Percentiles rank a stretch among this genome's conserved stretches.
Conservation (phyloP, 2,888 invertebrate genomes). For the Dromius quadrimaculatus region DNA sequence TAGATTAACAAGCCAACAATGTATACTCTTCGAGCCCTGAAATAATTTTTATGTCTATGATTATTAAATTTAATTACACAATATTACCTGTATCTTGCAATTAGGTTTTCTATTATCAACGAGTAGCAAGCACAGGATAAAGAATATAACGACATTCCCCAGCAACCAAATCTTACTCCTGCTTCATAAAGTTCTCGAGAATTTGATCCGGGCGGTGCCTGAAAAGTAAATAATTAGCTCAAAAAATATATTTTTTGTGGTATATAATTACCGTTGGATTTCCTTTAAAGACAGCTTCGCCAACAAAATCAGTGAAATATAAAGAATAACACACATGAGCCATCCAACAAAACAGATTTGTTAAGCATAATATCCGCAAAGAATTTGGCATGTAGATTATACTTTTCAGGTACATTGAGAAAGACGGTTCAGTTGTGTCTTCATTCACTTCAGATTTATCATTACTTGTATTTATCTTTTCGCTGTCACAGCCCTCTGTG, state of each 20-base stretch:
- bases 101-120: conserved; percentile 86
- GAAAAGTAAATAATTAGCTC: conserved; percentile 60
- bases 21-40: conserved; percentile 88
- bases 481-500: conserved; percentile 53
- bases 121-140: conserved; percentile 96
- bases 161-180: conserved; percentile 94
- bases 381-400: conserved; percentile 94
- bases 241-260: conserved; percentile 21
- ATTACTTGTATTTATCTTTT: conserved; percentile 60
- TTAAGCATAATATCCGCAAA: conserved; percentile 86
- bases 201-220: conserved; percentile 77
- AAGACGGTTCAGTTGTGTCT: conserved; percentile 63
- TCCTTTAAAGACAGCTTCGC: conserved; percentile 90
- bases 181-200: conserved; percentile 82
- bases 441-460: conserved; percentile 53
- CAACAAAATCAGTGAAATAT: conserved; percentile 97
- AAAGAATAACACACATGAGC: conserved; percentile 96
- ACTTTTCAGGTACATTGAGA: conserved; percentile 86
- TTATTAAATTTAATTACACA: conserved; percentile 1
- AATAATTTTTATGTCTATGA: conserved; percentile 58
- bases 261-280: conserved; percentile 78
- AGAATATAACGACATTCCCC: conserved; percentile 97
- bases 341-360: conserved; percentile 98
- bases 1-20: conserved; percentile 90
- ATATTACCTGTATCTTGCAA: conserved; percentile 76